Base-by-base conservation (phyloP, 2,888 invertebrate species). In the Branchellion lobata region DNA sequence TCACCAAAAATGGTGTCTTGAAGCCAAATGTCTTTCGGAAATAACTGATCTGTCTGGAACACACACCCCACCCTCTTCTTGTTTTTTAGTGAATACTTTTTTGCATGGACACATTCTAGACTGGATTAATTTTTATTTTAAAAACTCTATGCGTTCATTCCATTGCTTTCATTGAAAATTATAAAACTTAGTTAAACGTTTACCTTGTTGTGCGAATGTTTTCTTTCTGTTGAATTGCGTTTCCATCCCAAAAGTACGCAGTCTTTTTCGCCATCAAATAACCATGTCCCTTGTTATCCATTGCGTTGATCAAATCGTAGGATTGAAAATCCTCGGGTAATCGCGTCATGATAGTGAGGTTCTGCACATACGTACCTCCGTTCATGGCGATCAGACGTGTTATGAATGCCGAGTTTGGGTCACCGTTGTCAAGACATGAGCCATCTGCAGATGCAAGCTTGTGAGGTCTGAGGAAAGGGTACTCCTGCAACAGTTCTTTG, bases 341-440 rank as follows among this genome's bases (percentile, higher is more conserved):
- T 8, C 65, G 65, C 8, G 68, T 40, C 1, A 83, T 24, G 14
- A 83, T 81, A 0, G 84, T 83, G 53, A 84, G 79, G 65, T 84
- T 83, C 34, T 83, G 81, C 29, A 86, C 78, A 68, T 83, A 86
- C 18, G 86, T 82, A 5, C 86, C 86, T 27, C 86, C 86, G 51
- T 83, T 81, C 65, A 33, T 8, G 18, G 81, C 40, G 27, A 83
- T 76, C 5, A 84, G 79, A 34, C 82, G 80, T n/a, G 81, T 53
- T 3, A 85, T 78, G 68, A 82, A 83, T 11, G 69, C 8, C 29
- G 71, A 57, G 33, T 81, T 83, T 3, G 80, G 47, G 18, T 57
- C 65, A 1, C 51, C 71, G 57, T 68, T 69, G 31, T 53, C 40
- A n/a, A 31, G 27, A 40, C 83, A 83, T n/a, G 74, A 81, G 14